These are phyloP conservation scores for Thunnus maccoyii DNA, from an alignment of 2,113 vertebrate genomes.

Conservation along the genomic window DNA sequence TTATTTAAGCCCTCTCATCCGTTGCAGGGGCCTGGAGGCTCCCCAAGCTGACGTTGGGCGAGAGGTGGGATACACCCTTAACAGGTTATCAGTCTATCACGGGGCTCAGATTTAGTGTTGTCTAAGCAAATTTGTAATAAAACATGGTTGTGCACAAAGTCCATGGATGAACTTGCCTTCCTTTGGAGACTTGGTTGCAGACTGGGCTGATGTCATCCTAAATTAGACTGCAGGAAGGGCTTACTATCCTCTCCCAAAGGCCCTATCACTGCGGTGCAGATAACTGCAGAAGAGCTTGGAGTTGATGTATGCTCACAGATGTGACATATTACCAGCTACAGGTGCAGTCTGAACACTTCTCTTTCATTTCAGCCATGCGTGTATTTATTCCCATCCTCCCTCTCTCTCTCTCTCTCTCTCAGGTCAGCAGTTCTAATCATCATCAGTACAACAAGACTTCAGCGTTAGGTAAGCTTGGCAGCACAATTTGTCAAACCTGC, in stretches of 20 bases:
- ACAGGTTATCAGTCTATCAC: neutral
- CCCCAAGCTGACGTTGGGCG: neutral
- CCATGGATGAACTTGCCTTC: neutral
- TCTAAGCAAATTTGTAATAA: neutral
- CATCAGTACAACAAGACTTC: constrained; percentile 38
- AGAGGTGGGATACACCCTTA: neutral
- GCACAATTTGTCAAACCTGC: constrained; percentile 67
- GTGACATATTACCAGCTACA: constrained; percentile 45
- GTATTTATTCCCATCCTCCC: constrained; percentile 17
- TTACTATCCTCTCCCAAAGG: constrained; percentile 30
- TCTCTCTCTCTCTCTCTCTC: constrained; percentile 24
- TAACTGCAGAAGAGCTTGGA: constrained; percentile 14
- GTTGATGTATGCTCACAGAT: constrained; percentile 35
- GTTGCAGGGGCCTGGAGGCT: neutral
- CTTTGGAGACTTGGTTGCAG: neutral
- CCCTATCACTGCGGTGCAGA: constrained; percentile 25
- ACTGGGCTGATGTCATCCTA: constrained; percentile 17
- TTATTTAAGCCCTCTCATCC: neutral
- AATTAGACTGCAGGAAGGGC: constrained; percentile 1
- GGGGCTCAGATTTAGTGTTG: neutral
- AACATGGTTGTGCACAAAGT: neutral
- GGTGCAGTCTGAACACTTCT: constrained; percentile 41
- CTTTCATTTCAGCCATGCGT: constrained; percentile 46
- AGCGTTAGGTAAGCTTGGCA: constrained; percentile 46
- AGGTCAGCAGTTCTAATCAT: constrained; percentile 47